Base-by-base conservation (phyloP, 2,888 invertebrate species). In the Ophonus ardosiacus region DNA sequence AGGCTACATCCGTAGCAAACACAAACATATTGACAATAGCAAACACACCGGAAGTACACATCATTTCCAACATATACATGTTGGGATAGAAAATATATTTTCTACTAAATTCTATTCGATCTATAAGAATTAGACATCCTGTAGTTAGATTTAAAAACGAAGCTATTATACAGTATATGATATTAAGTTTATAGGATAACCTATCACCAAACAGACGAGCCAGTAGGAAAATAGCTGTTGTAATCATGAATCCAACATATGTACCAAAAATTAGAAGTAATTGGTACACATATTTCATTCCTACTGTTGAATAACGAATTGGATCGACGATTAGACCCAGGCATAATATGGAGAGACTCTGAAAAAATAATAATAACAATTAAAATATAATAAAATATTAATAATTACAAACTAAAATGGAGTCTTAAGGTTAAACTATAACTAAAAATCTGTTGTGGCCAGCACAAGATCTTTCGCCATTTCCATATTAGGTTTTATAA, bases 261-360 rank as follows among this genome's bases (percentile, higher is more conserved):
- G 95, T 92, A 13, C 95, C 93, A 90, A 94, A 95, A 90, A 95
- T 94, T 86, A 95, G 92, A 0, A 94, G 95, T 17, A 94, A 93
- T 88, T 95, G 92, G 88, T 93, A 92, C 90, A 91, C 92, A 89
- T 91, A 94, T 88, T 90, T 93, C 89, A 89, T 92, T 38, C 93
- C 93, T 57, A 94, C 91, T n/a, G 93, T 89, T 65, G 91, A 92
- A 13, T 92, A 92, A 88, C 93, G 92, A 51, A 94, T 92, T 0
- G 95, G 95, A 81, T 95, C 94, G 74, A 94, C 93, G 57, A 94
- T 92, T 87, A 95, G 91, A 2, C 94, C 94, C 68, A 94, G 92
- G 81, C 94, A 94, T 57, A 94, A 92, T 68, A 94, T 92, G 5
- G 94, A 92, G 40, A 95, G 89, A 18, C 93, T 88, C 95, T 95